These are phyloP conservation scores for Adineta ricciae DNA, from an alignment of 2,888 invertebrate species.

Conservation along the genomic window DNA sequence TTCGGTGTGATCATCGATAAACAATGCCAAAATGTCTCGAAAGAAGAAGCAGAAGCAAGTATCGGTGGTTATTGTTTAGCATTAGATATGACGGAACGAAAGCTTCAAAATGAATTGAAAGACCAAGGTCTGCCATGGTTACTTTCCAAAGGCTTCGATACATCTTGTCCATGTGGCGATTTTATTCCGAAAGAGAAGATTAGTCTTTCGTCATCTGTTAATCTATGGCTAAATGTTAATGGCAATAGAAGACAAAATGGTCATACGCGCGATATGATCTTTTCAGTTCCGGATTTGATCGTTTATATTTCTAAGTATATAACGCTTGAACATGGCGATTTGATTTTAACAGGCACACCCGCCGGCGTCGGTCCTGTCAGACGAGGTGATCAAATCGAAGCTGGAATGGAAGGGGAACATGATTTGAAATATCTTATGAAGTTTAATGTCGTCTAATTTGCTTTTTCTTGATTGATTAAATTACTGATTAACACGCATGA, in stretches of 20 bases:
- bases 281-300: conserved; percentile 59
- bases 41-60: conserved; percentile 55
- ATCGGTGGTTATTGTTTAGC: conserved; percentile 65
- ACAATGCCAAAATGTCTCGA: conserved; percentile 56
- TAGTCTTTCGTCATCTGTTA: conserved; percentile 39
- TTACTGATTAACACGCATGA: no score
- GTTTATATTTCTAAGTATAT: conserved; percentile 61
- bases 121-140: conserved; percentile 64
- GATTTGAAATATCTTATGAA: conserved; percentile 31
- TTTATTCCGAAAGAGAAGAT: conserved; percentile 56
- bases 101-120: conserved; percentile 51
- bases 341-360: conserved; percentile 67
- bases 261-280: conserved; percentile 62
- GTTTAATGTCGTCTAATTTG: background rate
- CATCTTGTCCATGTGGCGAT: conserved; percentile 63
- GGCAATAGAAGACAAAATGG: conserved; percentile 57
- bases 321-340: conserved; percentile 63
- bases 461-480: background rate
- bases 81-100: conserved; percentile 64
- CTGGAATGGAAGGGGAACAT: conserved; percentile 50
- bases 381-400: conserved; percentile 60
- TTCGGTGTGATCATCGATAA: conserved; percentile 64
- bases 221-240: conserved; percentile 53
- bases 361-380: conserved; percentile 60
- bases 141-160: conserved; percentile 68